phyloP scores from a whole-genome alignment of 2,888 invertebrate genomes.

The Tinea pellionella region DNA sequence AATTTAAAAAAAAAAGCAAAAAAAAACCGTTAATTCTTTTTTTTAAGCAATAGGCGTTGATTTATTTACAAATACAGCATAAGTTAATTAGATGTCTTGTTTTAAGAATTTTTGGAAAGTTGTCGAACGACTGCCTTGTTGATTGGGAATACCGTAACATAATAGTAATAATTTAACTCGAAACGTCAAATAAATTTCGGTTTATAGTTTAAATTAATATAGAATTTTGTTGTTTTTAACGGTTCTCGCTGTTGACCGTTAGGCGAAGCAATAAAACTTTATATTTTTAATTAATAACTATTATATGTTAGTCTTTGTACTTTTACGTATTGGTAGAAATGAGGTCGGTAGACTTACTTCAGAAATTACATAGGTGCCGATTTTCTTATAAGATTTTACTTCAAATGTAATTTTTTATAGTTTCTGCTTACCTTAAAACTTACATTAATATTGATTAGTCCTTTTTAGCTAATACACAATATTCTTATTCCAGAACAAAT shows the following conservation, averaged over 20 bases:
- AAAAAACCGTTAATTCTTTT: background rate
- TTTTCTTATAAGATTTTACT: no score
- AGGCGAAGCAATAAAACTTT: background rate
- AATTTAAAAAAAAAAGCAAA: no score
- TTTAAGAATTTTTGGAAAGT: constrained; percentile 9
- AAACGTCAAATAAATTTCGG: constrained; percentile 7
- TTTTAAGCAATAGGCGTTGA: background rate
- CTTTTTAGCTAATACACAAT: no score
- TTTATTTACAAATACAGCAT: constrained; percentile 5
- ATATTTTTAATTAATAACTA: background rate
- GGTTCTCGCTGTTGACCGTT: background rate
- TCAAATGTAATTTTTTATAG: no score
- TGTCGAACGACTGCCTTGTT: background rate
- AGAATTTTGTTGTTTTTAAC: constrained; percentile 9
- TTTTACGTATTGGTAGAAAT: no score
- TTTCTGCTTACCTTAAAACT: no score
- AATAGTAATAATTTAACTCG: constrained; percentile 7
- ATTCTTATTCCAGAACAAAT: no score
- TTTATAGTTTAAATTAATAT: constrained; percentile 7
- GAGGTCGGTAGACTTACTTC: no score
- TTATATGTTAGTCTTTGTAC: no score
- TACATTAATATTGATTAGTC: no score
- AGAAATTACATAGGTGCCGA: no score
- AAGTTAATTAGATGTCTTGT: constrained; percentile 7
- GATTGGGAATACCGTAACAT: background rate